phyloP scores from a whole-genome alignment of 2,797 vertebrate genomes.

The Oreonectes daqikongensis region DNA sequence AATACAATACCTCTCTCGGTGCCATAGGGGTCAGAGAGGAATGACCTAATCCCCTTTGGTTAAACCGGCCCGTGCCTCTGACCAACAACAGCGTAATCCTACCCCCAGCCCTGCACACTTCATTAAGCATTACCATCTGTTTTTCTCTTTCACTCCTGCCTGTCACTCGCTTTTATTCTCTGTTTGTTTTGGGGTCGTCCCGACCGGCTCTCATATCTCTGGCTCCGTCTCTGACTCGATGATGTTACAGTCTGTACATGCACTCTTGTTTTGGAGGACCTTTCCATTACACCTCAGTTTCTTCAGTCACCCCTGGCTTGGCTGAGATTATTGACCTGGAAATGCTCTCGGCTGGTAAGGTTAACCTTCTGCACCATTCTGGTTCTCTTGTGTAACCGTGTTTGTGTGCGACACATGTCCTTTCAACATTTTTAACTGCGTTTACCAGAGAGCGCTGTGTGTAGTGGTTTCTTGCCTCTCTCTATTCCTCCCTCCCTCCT shows the following conservation, averaged over 20 bases:
- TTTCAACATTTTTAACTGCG: constrained; percentile 34
- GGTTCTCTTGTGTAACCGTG: background rate
- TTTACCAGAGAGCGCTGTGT: constrained; percentile 37
- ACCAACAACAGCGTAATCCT: constrained; percentile 42
- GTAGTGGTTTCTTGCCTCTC: constrained; percentile 53
- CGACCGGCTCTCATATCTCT: constrained; percentile 18
- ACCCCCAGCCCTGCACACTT: constrained; percentile 52
- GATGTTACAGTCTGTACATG: constrained; percentile 38
- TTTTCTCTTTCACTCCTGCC: constrained; percentile 37
- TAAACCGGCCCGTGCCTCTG: constrained; percentile 29
- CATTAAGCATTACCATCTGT: constrained; percentile 60
- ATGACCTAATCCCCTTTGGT: constrained; percentile 32
- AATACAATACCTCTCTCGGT: constrained; percentile 23
- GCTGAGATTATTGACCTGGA: constrained; percentile 46
- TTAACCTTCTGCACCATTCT: constrained; percentile 20
- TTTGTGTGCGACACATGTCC: constrained; percentile 13
- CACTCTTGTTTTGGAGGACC: constrained; percentile 12
- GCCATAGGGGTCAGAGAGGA: constrained; percentile 41
- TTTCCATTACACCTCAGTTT: constrained; percentile 31
- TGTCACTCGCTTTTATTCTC: constrained; percentile 22
- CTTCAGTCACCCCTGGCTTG: constrained; percentile 35
- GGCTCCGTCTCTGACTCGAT: background rate
- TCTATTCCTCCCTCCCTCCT: constrained; percentile 37
- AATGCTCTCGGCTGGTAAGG: constrained; percentile 51
- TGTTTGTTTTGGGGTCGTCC: constrained; percentile 29